These are phyloP conservation scores for Paguma larvata DNA, from an alignment of 2,797 vertebrate genomes.

Conservation along the genomic window DNA sequence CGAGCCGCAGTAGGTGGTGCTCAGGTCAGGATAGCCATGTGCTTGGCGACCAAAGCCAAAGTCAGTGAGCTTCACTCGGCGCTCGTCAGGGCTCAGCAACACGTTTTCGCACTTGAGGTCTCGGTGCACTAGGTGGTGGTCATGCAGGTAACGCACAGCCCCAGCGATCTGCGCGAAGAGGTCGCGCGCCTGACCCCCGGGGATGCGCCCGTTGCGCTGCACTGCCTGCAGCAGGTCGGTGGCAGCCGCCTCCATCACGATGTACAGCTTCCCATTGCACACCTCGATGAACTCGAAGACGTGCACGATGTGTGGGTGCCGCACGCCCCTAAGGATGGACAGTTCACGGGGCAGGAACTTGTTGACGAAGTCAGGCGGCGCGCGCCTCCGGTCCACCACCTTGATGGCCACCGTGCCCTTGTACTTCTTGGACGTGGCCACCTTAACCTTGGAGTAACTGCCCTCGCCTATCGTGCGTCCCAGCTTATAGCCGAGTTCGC, in stretches of 20 bases:
- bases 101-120: conserved; percentile 92
- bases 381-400: conserved; percentile 88
- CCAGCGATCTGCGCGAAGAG: conserved; percentile 90
- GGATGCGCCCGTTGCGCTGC: conserved; percentile 85
- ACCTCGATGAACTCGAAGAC: conserved; percentile 89
- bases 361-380: conserved; percentile 81
- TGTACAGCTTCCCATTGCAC: conserved; percentile 88
- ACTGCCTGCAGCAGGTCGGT: conserved; percentile 89
- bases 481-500: conserved; percentile 89
- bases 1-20: conserved; percentile 90
- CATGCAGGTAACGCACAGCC: conserved; percentile 90
- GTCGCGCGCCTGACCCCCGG: conserved; percentile 83
- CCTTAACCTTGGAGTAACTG: conserved; percentile 91
- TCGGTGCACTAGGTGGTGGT: conserved; percentile 89
- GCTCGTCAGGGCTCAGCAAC: conserved; percentile 86
- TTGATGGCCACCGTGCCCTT: conserved; percentile 90
- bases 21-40: conserved; percentile 84
- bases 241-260: conserved; percentile 90
- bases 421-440: conserved; percentile 89
- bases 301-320: conserved; percentile 89
- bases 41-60: conserved; percentile 90
- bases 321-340: conserved; percentile 86
- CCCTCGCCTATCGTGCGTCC: conserved; percentile 89
- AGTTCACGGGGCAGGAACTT: conserved; percentile 91
- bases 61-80: conserved; percentile 89